These are phyloP conservation scores for Eristalinus sepulchralis DNA, from an alignment of 2,888 invertebrate genomes.

Conservation along the genomic window DNA sequence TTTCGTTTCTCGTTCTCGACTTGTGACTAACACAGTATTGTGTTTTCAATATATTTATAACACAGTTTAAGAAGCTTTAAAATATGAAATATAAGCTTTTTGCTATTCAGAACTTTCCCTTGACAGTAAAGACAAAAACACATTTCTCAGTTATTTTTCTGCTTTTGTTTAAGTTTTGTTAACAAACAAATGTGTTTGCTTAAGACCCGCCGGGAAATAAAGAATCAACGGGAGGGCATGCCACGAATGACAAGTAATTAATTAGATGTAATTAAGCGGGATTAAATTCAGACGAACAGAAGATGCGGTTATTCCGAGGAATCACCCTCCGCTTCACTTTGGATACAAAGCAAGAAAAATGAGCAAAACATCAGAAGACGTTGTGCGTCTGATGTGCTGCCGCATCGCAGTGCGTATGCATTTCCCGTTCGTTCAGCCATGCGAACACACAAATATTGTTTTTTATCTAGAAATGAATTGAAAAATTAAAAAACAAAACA, in stretches of 20 bases:
- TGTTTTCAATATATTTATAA: not conserved
- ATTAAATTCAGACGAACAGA: conserved; percentile 71
- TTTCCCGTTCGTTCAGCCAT: not conserved
- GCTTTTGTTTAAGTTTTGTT: not conserved
- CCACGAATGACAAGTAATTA: conserved; percentile 74
- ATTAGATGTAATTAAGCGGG: conserved; percentile 73
- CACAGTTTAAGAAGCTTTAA: not conserved
- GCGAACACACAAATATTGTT: not conserved
- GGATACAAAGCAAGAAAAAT: conserved; percentile 35
- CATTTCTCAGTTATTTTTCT: not conserved
- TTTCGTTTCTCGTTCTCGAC: not conserved
- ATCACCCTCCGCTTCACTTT: conserved; percentile 46
- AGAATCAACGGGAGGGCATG: conserved; percentile 71
- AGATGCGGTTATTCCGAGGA: conserved; percentile 50
- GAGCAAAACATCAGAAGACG: conserved; percentile 14
- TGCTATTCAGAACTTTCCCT: conserved; percentile 18
- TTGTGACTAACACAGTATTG: not conserved
- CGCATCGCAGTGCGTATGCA: not conserved
- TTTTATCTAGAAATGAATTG: not conserved
- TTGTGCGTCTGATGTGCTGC: not conserved
- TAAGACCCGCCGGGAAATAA: conserved; percentile 4
- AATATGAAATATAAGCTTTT: not conserved
- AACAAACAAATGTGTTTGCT: conserved; percentile 48
- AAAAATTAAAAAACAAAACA: not conserved
- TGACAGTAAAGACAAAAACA: not conserved